Evolutionary conservation across 2,797 vertebrate species (phyloP).

Genomic region (Discoglossus pictus): DNA sequence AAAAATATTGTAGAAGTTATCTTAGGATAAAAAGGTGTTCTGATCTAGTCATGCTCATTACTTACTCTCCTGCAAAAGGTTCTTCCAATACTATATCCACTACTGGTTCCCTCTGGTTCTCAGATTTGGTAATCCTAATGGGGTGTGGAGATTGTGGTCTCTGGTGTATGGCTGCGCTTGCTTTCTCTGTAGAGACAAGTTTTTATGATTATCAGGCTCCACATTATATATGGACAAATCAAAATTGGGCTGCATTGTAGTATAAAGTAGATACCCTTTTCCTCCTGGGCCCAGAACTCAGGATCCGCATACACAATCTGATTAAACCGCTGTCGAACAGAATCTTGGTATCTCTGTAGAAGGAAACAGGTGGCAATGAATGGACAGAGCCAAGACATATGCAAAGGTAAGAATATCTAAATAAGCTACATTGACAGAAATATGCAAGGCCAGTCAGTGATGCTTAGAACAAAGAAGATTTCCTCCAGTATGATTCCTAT

Average conservation of each 20-base stretch:
- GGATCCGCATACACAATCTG: conserved; percentile 80
- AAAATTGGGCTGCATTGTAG: background rate
- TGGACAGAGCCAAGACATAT: background rate
- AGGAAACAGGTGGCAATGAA: conserved; percentile 8
- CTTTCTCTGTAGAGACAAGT: conserved; percentile 64
- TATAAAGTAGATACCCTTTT: conserved; percentile 27
- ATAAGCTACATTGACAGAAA: too few relatives aligned
- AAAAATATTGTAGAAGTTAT: too few relatives aligned
- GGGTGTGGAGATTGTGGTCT: conserved; percentile 76
- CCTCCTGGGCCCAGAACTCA: conserved; percentile 68
- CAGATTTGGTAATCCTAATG: conserved; percentile 76
- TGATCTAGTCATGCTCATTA: too few relatives aligned
- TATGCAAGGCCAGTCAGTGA: too few relatives aligned
- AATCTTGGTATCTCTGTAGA: conserved; percentile 82
- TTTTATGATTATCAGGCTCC: background rate
- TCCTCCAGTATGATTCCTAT: too few relatives aligned
- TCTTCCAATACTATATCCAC: conserved; percentile 74
- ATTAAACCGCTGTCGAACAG: conserved; percentile 80
- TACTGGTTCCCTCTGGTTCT: conserved; percentile 53
- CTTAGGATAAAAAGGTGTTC: too few relatives aligned
- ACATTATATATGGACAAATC: background rate
- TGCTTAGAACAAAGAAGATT: too few relatives aligned
- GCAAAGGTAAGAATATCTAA: too few relatives aligned
- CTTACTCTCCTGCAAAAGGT: conserved; percentile 79
- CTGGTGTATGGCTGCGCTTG: conserved; percentile 50